Conservation (phyloP, 2,888 invertebrate species). For the Cryptus armator region DNA sequence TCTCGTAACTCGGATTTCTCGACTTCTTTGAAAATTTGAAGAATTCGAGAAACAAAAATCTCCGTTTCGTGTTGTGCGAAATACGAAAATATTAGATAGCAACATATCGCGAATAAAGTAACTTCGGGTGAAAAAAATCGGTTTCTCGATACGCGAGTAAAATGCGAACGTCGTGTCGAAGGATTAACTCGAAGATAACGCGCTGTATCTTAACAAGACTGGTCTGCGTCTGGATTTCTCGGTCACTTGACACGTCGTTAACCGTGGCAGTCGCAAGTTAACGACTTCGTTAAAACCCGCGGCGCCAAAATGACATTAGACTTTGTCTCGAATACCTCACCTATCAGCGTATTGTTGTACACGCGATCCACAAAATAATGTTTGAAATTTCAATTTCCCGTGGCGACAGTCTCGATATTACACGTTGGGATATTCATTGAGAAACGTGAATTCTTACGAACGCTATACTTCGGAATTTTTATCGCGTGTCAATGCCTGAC, state of each 20-base stretch:
- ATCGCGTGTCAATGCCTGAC: conserved; percentile 27
- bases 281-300: conserved; percentile 39
- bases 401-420: neutral
- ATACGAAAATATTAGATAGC: too few relatives aligned
- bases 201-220: conserved; percentile 2
- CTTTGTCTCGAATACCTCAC: conserved; percentile 32
- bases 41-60: too few relatives aligned
- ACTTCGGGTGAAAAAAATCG: neutral
- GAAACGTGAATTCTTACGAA: conserved; percentile 2
- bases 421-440: neutral
- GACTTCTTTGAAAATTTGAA: too few relatives aligned
- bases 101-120: too few relatives aligned
- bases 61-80: too few relatives aligned
- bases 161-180: neutral
- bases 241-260: conserved; percentile 38
- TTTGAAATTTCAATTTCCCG: too few relatives aligned
- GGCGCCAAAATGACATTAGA: conserved; percentile 38
- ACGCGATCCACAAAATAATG: neutral
- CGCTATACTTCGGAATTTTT: conserved; percentile 24
- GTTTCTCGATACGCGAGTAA: neutral
- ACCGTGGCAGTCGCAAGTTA: conserved; percentile 24
- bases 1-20: too few relatives aligned
- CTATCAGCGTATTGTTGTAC: neutral
- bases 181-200: neutral
- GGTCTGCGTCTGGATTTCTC: conserved; percentile 42